Evolutionary conservation across 1,140 invertebrate genomes (phyloP), one percentile per base, ranked within the genome.

Genomic region (Latrodectus geometricus): DNA sequence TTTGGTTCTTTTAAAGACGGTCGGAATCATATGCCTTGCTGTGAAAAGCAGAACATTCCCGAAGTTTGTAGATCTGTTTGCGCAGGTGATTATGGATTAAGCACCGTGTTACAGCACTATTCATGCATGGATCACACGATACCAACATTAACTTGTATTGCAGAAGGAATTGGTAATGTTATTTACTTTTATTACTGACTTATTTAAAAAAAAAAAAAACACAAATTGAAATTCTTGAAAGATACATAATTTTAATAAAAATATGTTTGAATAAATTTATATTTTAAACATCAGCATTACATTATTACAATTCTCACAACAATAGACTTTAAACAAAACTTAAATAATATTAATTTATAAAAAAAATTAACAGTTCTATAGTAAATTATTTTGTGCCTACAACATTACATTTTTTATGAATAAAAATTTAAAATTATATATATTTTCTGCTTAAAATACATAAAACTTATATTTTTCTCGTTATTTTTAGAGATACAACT

Each of bases 21-120:
- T 0, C 92, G 95, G 48, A 96, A 96, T 91, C 95, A 96, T 91
- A 94, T 95, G 61, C 95, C 95, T 0, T 96, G 95, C 90, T 96
- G 96, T 89, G 93, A 95, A 20, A 93, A 94, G 86, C 95, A 96
- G 90, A 92, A 94, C 75, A 94, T 96, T 21, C 95, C 95, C 0
- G 95, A 96, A 90, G 94, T 96, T 79, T 96, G 96, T 90, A 95
- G 95, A 89, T 95, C 96, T 88, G 94, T 96, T 75, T 96, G 96
- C 89, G 94, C n/a, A 1, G 96, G 96, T 54, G 95, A 96, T 89
- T 96, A 96, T 90, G 95, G 95, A 0, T 93, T 95, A 0, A 95
- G 95, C n/a, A 96, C 95, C 86, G 94, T 96, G 21, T 95, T 95
- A 90, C 95, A 95, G 4, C 95, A 96, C 88, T 95, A 95, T 89